Evolutionary conservation across 2,113 vertebrate species (phyloP).

Genomic region (Phocoena sinus): DNA sequence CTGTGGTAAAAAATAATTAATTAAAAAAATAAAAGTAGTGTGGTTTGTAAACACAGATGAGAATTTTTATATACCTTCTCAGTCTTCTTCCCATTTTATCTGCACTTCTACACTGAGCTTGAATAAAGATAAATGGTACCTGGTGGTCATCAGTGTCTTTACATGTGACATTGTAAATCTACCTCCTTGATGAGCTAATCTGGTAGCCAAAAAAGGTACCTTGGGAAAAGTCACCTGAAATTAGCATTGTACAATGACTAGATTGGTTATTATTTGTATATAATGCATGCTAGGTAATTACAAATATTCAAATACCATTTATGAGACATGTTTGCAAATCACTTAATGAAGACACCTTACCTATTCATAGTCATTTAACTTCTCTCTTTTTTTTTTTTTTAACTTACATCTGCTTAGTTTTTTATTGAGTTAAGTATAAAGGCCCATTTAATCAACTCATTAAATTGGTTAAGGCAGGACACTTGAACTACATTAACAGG

Average conservation of each 20-base stretch:
- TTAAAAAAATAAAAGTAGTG: no score
- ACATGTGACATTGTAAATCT: neutral
- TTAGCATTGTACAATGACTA: neutral
- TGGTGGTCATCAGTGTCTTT: neutral
- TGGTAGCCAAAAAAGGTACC: neutral
- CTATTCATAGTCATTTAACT: neutral
- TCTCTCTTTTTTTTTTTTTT: no score
- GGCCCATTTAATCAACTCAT: no score
- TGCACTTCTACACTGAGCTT: neutral
- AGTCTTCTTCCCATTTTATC: neutral
- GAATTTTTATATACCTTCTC: neutral
- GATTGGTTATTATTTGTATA: conserved; percentile 30
- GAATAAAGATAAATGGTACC: neutral
- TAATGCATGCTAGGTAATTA: neutral
- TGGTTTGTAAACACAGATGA: neutral
- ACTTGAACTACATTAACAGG: no score
- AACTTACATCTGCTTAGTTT: neutral
- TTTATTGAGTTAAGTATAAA: no score
- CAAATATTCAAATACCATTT: conserved; percentile 27
- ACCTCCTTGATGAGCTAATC: neutral
- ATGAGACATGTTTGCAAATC: neutral
- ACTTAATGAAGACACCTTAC: neutral
- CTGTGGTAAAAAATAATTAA: no score
- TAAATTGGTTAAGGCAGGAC: no score
- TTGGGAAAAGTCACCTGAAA: conserved; percentile 28